Conservation (phyloP, 1,140 invertebrate genomes). For the Schlechtendalia chinensis region DNA sequence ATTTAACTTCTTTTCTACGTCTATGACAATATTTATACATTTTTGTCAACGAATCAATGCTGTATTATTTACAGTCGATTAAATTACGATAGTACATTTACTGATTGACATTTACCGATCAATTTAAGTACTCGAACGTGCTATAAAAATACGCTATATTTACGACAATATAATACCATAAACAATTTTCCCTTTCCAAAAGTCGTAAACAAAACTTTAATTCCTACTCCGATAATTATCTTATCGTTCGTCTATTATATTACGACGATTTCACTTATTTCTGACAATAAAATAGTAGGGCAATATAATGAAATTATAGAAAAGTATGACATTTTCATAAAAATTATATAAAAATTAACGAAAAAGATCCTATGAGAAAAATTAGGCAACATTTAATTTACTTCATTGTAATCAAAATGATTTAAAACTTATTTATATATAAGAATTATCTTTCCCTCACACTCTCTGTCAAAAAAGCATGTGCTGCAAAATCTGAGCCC, state of each 20-base stretch:
- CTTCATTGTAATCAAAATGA: background rate
- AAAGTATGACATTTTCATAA: background rate
- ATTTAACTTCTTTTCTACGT: background rate
- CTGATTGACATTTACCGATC: background rate
- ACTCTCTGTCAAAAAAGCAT: background rate
- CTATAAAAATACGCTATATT: background rate
- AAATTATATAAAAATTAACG: background rate
- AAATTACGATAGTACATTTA: background rate
- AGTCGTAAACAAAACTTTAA: background rate
- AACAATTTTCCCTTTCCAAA: background rate
- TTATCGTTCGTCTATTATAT: background rate
- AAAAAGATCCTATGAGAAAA: background rate
- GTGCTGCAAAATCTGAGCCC: no score
- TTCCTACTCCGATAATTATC: background rate
- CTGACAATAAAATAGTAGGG: background rate
- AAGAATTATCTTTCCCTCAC: background rate
- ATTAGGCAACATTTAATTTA: background rate
- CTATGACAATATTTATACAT: background rate
- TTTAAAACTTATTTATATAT: no score
- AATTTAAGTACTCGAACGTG: background rate
- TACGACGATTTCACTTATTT: background rate
- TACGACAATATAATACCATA: background rate
- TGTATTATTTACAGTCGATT: background rate
- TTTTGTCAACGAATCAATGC: background rate
- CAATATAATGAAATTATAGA: background rate